Evolutionary conservation across 2,888 invertebrate genomes (phyloP).

Genomic region (Trachelus tabidus): DNA sequence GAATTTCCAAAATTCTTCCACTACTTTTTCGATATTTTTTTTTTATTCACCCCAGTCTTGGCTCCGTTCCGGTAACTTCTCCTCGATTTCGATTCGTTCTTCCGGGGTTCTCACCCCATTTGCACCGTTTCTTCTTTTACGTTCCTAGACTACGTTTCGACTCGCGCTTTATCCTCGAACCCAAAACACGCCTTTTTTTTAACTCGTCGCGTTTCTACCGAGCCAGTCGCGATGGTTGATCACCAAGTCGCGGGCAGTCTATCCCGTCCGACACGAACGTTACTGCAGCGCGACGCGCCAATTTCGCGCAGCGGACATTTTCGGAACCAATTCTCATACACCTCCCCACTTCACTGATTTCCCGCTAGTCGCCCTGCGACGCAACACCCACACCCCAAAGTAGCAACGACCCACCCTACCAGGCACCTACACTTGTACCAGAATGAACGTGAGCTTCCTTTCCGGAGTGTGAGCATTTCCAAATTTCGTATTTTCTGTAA

Average conservation of each 20-base stretch:
- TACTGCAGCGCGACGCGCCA: slow-evolving; percentile 62
- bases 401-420: not conserved
- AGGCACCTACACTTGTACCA: not conserved
- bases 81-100: slow-evolving; percentile 10
- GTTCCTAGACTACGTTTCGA: slow-evolving; percentile 8
- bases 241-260: slow-evolving; percentile 53
- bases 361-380: not conserved
- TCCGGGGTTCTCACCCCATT: slow-evolving; percentile 6
- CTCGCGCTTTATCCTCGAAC: slow-evolving; percentile 2
- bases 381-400: not conserved
- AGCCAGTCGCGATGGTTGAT: slow-evolving; percentile 56
- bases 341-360: slow-evolving; percentile 32
- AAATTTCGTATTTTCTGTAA: not conserved
- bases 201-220: slow-evolving; percentile 36
- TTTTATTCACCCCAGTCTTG: not conserved
- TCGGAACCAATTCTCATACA: slow-evolving; percentile 45
- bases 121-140: slow-evolving; percentile 5
- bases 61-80: slow-evolving; percentile 1
- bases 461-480: not conserved
- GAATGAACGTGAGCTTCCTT: not conserved
- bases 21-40: not conserved
- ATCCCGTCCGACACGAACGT: slow-evolving; percentile 57
- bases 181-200: slow-evolving; percentile 13
- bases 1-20: not conserved
- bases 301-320: slow-evolving; percentile 56